Conservation (phyloP, 2,888 invertebrate species). For the Drosophila yooni region DNA sequence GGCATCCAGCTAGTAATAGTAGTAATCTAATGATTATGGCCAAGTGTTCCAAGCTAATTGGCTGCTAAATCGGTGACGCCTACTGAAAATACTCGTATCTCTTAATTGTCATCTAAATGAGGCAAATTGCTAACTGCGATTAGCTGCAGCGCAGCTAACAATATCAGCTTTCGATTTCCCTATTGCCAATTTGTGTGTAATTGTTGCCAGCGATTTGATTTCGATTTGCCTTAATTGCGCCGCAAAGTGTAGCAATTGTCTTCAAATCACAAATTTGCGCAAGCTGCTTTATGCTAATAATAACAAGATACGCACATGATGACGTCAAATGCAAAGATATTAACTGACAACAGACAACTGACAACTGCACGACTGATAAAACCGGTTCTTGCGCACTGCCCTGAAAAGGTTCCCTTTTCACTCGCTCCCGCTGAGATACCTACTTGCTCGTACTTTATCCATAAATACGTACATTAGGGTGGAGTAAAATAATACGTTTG, state of each 20-base stretch:
- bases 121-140: conserved; percentile 29
- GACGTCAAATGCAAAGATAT: conserved; percentile 54
- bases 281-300: conserved; percentile 16
- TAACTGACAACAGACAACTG: conserved; percentile 29
- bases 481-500: background rate
- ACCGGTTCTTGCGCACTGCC: conserved; percentile 65
- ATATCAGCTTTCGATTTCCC: conserved; percentile 41
- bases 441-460: background rate
- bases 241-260: conserved; percentile 50
- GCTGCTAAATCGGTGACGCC: conserved; percentile 53
- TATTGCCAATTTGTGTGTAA: conserved; percentile 60
- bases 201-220: conserved; percentile 41
- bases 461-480: conserved; percentile 1
- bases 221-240: conserved; percentile 38
- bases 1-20: background rate
- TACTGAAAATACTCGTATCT: conserved; percentile 33
- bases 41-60: conserved; percentile 38
- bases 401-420: conserved; percentile 40
- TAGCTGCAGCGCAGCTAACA: conserved; percentile 1
- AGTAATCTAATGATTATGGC: conserved; percentile 26
- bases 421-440: conserved; percentile 8
- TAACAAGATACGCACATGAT: conserved; percentile 32
- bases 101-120: conserved; percentile 60
- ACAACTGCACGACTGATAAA: conserved; percentile 47
- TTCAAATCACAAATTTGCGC: conserved; percentile 30